Evolutionary conservation across 2,888 invertebrate species (phyloP).

Genomic region (Thysanoteuthis rhombus): DNA sequence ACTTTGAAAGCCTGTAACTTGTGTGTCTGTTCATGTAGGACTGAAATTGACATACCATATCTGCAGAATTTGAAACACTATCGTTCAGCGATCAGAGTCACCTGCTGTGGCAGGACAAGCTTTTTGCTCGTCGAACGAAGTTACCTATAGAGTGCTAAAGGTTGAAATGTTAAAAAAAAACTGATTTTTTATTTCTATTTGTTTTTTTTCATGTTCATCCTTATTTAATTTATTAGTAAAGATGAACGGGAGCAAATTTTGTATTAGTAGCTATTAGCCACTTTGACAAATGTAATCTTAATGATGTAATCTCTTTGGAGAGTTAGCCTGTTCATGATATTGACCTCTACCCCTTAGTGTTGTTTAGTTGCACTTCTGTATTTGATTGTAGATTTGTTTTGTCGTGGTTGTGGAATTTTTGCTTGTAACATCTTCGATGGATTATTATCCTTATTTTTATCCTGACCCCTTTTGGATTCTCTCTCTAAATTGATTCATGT

Average conservation of each 20-base stretch:
- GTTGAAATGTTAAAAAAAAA: neutral
- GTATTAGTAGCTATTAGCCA: neutral
- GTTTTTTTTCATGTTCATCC: neutral
- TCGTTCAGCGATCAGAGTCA: too few relatives aligned
- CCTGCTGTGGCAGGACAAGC: too few relatives aligned
- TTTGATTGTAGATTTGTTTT: conserved; percentile 23
- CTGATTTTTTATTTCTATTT: neutral
- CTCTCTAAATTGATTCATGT: too few relatives aligned
- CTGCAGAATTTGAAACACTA: too few relatives aligned
- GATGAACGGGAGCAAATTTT: neutral
- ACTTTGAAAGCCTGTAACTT: too few relatives aligned
- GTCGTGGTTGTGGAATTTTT: conserved; percentile 24
- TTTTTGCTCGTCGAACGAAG: too few relatives aligned
- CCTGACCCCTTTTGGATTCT: neutral
- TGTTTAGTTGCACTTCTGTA: conserved; percentile 23
- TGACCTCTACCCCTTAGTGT: conserved; percentile 23
- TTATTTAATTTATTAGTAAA: neutral
- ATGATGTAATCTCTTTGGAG: neutral
- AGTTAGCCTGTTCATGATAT: neutral
- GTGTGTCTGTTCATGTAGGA: too few relatives aligned
- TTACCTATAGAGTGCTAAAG: too few relatives aligned
- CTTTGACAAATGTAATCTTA: neutral
- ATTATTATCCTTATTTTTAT: neutral
- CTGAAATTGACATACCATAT: too few relatives aligned
- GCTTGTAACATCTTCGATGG: neutral